These are phyloP conservation scores for Drosophila virilis DNA, from an alignment of 1,140 invertebrate species.

Conservation along the genomic window DNA sequence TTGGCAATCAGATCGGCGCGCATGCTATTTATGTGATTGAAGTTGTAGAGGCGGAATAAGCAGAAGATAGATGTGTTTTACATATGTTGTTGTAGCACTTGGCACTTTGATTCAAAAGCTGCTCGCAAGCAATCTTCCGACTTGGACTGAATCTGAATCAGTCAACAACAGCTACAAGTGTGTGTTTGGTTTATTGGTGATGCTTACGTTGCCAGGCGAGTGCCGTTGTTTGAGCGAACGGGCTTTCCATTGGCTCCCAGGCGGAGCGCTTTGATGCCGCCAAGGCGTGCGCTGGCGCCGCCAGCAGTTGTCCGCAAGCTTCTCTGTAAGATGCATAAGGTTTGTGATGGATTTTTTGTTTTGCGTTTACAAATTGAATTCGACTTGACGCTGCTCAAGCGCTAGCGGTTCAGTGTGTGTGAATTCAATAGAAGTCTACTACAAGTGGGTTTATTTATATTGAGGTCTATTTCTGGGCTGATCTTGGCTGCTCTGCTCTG, in stretches of 20 bases:
- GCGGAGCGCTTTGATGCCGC: conserved; percentile 67
- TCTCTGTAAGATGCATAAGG: conserved; percentile 84
- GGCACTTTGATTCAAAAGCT: conserved; percentile 25
- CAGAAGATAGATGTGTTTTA: conserved; percentile 55
- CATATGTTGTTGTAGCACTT: conserved; percentile 52
- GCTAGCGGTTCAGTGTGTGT: conserved; percentile 52
- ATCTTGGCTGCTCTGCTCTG: conserved; percentile 7
- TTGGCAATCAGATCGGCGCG: conserved; percentile 72
- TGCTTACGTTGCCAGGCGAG: conserved; percentile 83
- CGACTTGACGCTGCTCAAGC: conserved; percentile 45
- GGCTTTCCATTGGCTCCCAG: conserved; percentile 75
- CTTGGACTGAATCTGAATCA: conserved; percentile 5
- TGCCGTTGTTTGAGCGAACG: conserved; percentile 71
- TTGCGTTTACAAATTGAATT: conserved; percentile 50
- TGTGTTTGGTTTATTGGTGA: conserved; percentile 44
- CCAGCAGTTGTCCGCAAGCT: conserved; percentile 72
- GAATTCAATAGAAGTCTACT: conserved; percentile 42
- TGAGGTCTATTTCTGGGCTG: conserved; percentile 7
- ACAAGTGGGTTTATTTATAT: conserved; percentile 24
- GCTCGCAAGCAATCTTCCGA: conserved; percentile 25
- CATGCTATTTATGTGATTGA: conserved; percentile 70
- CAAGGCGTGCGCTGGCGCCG: conserved; percentile 47
- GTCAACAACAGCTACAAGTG: conserved; percentile 36
- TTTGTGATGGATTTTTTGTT: conserved; percentile 67
- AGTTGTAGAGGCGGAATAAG: conserved; percentile 58